These are phyloP conservation scores for Cephalopterus ornatus DNA, from an alignment of 2,113 vertebrate species.

Conservation along the genomic window DNA sequence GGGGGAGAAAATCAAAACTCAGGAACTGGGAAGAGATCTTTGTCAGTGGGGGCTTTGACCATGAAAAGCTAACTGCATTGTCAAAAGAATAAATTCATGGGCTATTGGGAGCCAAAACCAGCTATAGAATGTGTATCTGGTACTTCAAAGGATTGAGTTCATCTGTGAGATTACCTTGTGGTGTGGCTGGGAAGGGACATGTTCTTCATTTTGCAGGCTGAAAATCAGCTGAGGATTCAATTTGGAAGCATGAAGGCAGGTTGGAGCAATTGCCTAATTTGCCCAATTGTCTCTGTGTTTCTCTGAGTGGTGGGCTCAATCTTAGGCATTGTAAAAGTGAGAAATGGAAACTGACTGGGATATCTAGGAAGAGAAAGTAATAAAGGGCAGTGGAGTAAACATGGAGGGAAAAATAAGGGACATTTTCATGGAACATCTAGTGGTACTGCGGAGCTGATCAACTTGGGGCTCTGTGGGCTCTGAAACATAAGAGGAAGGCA, in stretches of 20 bases:
- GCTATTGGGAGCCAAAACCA: background rate
- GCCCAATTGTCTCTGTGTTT: rapidly evolving
- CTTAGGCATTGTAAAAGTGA: rapidly evolving
- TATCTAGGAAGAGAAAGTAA: background rate
- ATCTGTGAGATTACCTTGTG: background rate
- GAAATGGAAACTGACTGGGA: background rate
- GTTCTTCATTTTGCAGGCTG: background rate
- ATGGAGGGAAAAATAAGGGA: background rate
- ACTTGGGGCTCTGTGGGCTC: background rate
- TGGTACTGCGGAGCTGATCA: background rate
- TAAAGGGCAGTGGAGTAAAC: background rate
- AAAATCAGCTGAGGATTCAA: background rate
- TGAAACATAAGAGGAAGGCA: background rate
- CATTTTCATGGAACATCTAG: background rate
- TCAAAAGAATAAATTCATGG: background rate
- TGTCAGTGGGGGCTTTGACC: background rate
- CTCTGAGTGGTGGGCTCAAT: background rate
- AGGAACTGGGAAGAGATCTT: background rate
- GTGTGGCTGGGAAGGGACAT: background rate
- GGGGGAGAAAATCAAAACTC: background rate
- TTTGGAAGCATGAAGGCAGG: rapidly evolving
- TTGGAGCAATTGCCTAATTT: background rate
- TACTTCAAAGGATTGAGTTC: background rate
- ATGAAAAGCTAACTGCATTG: background rate
- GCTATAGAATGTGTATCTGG: background rate